Conservation (phyloP, 2,113 vertebrate species). For the Leuciscus idus region DNA sequence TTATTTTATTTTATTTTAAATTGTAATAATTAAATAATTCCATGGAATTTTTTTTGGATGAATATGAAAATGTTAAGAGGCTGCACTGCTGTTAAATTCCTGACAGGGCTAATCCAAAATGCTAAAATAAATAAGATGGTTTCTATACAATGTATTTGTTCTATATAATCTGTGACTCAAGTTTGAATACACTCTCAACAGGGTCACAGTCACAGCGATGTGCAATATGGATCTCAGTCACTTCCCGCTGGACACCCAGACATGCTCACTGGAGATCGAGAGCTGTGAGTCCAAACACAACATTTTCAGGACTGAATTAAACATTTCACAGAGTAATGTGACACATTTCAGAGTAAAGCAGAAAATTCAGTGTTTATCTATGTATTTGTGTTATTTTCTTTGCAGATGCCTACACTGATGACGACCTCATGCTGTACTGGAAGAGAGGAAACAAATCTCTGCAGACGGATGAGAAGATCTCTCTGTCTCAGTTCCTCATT, state of each 20-base stretch:
- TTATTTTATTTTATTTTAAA: background rate
- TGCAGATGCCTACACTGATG: slow-evolving; percentile 93
- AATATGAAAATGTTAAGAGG: too few relatives aligned
- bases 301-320: background rate
- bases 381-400: background rate
- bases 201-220: slow-evolving; percentile 94
- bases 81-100: too few relatives aligned
- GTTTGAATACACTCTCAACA: slow-evolving; percentile 56
- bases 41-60: too few relatives aligned
- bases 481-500: slow-evolving; percentile 92
- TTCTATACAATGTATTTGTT: background rate
- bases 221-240: slow-evolving; percentile 96
- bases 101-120: too few relatives aligned
- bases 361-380: background rate
- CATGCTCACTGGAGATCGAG: slow-evolving; percentile 92
- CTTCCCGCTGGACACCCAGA: slow-evolving; percentile 92
- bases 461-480: slow-evolving; percentile 91
- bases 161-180: background rate
- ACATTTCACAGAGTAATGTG: background rate
- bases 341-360: background rate
- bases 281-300: slow-evolving; percentile 84
- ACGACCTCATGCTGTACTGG: slow-evolving; percentile 96
- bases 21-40: too few relatives aligned
- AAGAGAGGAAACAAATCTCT: slow-evolving; percentile 91
- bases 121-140: background rate